Evolutionary conservation across 2,113 vertebrate genomes (phyloP).

Genomic region (Leucoraja erinaceus): DNA sequence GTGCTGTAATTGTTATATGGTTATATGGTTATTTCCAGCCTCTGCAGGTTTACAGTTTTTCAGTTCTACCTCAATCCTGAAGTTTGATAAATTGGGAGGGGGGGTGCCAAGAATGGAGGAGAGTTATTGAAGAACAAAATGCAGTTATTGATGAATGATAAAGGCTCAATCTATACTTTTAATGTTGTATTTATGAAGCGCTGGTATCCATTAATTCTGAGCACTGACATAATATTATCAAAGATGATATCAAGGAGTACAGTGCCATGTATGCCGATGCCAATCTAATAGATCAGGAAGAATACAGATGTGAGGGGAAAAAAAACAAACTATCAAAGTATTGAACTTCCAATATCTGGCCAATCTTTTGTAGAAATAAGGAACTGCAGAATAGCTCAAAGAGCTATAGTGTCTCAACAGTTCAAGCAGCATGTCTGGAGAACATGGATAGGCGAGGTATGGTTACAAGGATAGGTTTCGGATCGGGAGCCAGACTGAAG

Average conservation of each 20-base stretch:
- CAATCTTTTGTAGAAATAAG: no score
- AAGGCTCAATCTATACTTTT: background rate
- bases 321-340: background rate
- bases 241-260: background rate
- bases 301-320: background rate
- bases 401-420: no score
- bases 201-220: background rate
- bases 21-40: no score
- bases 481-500: no score
- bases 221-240: background rate
- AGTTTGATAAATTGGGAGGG: background rate
- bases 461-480: no score
- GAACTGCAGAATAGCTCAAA: no score
- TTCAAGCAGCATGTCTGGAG: no score
- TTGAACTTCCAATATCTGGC: background rate
- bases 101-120: background rate
- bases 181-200: background rate
- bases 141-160: background rate
- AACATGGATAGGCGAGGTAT: no score
- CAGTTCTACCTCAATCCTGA: background rate
- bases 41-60: no score
- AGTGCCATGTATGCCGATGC: background rate
- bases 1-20: no score
- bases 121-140: no score
- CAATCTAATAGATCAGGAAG: background rate